phyloP scores from a whole-genome alignment of 2,113 vertebrate genomes.

The Myodes glareolus region DNA sequence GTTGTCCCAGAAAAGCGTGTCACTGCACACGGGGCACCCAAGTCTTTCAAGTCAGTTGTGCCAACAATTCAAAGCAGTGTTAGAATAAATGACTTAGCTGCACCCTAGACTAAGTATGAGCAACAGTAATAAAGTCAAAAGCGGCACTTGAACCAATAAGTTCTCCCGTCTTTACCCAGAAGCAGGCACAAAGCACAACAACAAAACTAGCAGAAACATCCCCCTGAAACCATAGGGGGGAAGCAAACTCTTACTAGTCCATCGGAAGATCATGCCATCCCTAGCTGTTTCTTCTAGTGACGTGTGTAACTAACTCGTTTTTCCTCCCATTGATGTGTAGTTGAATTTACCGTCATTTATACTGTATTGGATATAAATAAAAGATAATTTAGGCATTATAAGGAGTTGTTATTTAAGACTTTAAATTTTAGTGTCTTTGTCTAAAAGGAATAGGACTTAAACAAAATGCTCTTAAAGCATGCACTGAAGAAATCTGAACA shows the following conservation, averaged over 20 bases:
- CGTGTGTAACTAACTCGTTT: neutral
- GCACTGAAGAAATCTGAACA: neutral
- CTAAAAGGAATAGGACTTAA: neutral
- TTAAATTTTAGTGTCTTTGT: conserved; percentile 7
- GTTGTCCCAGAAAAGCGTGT: conserved; percentile 28
- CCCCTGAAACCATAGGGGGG: neutral
- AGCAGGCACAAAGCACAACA: neutral
- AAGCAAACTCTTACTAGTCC: rapidly evolving
- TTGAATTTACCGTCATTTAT: neutral
- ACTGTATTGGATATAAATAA: neutral
- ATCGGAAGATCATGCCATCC: neutral
- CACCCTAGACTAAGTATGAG: neutral
- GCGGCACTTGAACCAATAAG: neutral
- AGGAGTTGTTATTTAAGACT: neutral
- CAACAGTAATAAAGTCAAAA: neutral
- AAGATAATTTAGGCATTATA: neutral
- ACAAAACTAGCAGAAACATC: neutral
- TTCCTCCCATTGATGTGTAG: neutral
- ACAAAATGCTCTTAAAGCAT: neutral
- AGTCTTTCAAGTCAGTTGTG: neutral
- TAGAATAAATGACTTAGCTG: conserved; percentile 24
- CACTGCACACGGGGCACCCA: neutral
- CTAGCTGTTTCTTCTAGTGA: neutral
- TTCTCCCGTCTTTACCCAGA: neutral
- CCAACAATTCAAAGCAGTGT: conserved; percentile 13